Conservation (phyloP, 2,797 vertebrate genomes). For the Selene dorsalis region DNA sequence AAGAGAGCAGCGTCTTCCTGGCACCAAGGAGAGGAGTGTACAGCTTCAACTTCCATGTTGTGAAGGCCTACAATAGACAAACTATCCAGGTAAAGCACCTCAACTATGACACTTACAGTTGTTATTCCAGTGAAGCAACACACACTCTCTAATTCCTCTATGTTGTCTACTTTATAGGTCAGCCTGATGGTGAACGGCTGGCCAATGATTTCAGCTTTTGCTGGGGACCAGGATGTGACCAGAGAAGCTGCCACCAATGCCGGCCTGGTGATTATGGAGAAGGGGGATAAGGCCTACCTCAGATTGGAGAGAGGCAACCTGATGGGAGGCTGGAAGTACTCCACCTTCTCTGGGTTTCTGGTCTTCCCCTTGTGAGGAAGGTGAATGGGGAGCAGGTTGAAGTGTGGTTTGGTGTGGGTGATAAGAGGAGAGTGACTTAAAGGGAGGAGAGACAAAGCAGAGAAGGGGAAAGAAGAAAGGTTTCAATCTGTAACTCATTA, state of each 20-base stretch:
- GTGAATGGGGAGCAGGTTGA: conserved; percentile 7
- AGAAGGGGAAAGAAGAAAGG: conserved; percentile 3
- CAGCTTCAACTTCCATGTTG: conserved; percentile 88
- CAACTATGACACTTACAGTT: neutral
- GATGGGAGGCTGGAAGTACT: conserved; percentile 93
- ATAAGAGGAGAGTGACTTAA: neutral
- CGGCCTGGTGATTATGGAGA: conserved; percentile 90
- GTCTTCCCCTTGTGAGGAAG: conserved; percentile 87
- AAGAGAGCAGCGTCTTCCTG: conserved; percentile 86
- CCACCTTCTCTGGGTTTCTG: conserved; percentile 91
- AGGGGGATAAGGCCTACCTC: conserved; percentile 90
- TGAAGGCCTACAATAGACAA: conserved; percentile 89
- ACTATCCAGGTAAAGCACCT: conserved; percentile 83
- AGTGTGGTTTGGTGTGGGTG: neutral
- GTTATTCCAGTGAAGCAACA: neutral
- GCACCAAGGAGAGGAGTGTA: conserved; percentile 87
- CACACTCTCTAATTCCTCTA: neutral
- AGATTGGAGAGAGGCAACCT: conserved; percentile 90
- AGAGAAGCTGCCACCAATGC: conserved; percentile 91
- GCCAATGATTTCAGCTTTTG: conserved; percentile 91
- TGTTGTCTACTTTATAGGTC: conserved; percentile 79
- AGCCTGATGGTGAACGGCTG: conserved; percentile 93
- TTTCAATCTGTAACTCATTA: conserved; percentile 42
- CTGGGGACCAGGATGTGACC: conserved; percentile 91
- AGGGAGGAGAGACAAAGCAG: neutral